Evolutionary conservation across 2,888 invertebrate genomes (phyloP), one percentile per base, ranked within the genome.

Genomic region (Caenorhabditis parvicauda): DNA sequence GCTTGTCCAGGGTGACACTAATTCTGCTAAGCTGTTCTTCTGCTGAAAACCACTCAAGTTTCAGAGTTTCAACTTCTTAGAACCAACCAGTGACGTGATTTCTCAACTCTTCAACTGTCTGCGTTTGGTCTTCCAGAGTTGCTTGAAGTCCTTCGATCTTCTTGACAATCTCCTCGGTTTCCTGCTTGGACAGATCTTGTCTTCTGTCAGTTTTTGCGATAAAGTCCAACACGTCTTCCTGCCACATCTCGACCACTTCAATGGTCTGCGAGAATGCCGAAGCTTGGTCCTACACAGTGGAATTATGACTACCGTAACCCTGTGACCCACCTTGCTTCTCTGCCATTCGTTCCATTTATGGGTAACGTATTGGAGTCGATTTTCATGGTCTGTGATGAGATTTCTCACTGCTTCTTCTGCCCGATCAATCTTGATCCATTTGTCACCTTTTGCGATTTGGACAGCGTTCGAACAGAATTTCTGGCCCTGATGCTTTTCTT

Each of bases 401-500:
- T 67, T 64, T 28, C 59, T 45, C 7, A 76, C 72, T 9, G 72
- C 54, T 52, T 74, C 67, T 21, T 65, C 54, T 0, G 76, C 77
- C 32, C 67, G 43, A 32, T 64, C 55, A 24, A 67, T 63, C 9
- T 64, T 64, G 35, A 70, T 41, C 52, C 57, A 59, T 7, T 58
- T 58, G 27, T 70, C 69, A 9, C 58, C 53, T 39, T 59, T 64
- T 47, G 58, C 58, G 6, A 62, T 64, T 48, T 67, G 67, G 12
- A 57, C 58, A 0, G 70, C 68, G 17, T 64, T 59, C 4, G 65
- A 59, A 19, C 70, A 65, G 60, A 78, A 77, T 27, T 73, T 69
- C n/a, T 77, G 74, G 32, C 77, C 72, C 62, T 79, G 77, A 46
- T 73, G 67, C 45, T 67, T 65, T 43, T 76, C 78, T 42, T 76